These are phyloP conservation scores for Yponomeuta plumbellus DNA, from an alignment of 2,888 invertebrate genomes.

Conservation along the genomic window DNA sequence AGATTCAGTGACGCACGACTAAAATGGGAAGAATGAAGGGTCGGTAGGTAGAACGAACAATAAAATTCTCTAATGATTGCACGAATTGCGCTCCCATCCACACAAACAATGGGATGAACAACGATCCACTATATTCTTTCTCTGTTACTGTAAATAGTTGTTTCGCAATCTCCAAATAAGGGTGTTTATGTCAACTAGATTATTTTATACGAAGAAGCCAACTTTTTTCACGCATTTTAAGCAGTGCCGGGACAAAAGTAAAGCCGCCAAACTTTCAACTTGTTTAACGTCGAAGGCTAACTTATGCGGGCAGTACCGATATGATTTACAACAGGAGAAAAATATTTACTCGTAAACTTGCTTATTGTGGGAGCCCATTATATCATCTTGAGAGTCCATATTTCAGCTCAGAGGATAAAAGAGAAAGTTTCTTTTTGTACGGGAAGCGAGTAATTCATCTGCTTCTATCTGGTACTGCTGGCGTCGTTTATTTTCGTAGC, in stretches of 20 bases:
- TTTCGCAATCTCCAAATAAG: too few species aligned
- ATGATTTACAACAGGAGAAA: slow-evolving; percentile 27
- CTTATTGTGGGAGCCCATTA: slow-evolving; percentile 11
- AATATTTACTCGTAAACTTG: slow-evolving; percentile 37
- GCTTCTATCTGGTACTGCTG: slow-evolving; percentile 10
- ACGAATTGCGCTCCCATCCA: too few species aligned
- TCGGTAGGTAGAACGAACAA: too few species aligned
- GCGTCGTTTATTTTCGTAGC: slow-evolving; percentile 10
- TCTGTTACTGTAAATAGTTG: too few species aligned
- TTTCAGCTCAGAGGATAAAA: slow-evolving; percentile 17
- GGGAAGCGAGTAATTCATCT: slow-evolving; percentile 10
- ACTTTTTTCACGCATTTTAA: too few species aligned
- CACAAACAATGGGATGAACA: too few species aligned
- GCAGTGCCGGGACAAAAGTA: too few species aligned
- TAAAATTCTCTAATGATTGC: too few species aligned
- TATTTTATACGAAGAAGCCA: too few species aligned
- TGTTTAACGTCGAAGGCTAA: background rate
- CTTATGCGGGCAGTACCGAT: background rate
- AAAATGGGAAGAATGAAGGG: background rate
- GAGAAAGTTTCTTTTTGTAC: slow-evolving; percentile 17
- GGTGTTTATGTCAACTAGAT: too few species aligned
- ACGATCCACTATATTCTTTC: too few species aligned
- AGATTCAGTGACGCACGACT: background rate
- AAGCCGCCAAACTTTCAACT: too few species aligned
- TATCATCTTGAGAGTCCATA: slow-evolving; percentile 7